Conservation (phyloP, 1,140 invertebrate genomes). For the Liolophura sinensis region DNA sequence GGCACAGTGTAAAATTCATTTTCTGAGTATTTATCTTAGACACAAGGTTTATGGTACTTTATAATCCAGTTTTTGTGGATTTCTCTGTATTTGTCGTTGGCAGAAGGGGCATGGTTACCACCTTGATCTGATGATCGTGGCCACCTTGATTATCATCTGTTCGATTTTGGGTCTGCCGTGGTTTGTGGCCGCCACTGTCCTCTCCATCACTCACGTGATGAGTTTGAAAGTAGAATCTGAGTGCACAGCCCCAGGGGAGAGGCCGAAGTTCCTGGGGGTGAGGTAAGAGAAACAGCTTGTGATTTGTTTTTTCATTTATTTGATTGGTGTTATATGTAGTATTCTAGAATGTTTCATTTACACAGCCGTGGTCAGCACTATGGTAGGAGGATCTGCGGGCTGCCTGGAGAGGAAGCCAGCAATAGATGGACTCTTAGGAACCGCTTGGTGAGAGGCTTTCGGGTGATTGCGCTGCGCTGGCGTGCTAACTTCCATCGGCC, state of each 20-base stretch:
- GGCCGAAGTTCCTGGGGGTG: slow-evolving; percentile 96
- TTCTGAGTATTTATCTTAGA: too few species aligned
- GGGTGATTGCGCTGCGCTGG: too few species aligned
- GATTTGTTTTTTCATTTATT: too few species aligned
- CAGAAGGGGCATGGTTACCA: slow-evolving; percentile 97
- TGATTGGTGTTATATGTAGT: too few species aligned
- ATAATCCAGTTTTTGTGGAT: not conserved
- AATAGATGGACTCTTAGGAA: too few species aligned
- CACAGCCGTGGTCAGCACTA: too few species aligned
- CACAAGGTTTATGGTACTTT: not conserved
- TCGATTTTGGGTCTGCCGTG: slow-evolving; percentile 93
- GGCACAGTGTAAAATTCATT: too few species aligned
- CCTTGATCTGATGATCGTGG: slow-evolving; percentile 90
- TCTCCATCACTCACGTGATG: slow-evolving; percentile 98
- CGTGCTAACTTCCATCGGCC: too few species aligned
- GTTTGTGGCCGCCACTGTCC: slow-evolving; percentile 96
- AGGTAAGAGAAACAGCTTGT: slow-evolving; percentile 56
- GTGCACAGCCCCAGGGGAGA: slow-evolving; percentile 96
- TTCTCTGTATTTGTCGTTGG: slow-evolving; percentile 11
- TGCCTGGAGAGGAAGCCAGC: too few species aligned
- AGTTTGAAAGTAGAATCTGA: slow-evolving; percentile 95
- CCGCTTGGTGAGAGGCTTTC: too few species aligned
- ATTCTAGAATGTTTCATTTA: too few species aligned
- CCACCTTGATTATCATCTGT: slow-evolving; percentile 87
- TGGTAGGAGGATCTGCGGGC: too few species aligned